A percentile compares a stretch with the other conserved stretches of the same genome.
These are phyloP conservation scores for Picathartes gymnocephalus DNA, from an alignment of 2,113 vertebrate species.

Conservation along the genomic window DNA sequence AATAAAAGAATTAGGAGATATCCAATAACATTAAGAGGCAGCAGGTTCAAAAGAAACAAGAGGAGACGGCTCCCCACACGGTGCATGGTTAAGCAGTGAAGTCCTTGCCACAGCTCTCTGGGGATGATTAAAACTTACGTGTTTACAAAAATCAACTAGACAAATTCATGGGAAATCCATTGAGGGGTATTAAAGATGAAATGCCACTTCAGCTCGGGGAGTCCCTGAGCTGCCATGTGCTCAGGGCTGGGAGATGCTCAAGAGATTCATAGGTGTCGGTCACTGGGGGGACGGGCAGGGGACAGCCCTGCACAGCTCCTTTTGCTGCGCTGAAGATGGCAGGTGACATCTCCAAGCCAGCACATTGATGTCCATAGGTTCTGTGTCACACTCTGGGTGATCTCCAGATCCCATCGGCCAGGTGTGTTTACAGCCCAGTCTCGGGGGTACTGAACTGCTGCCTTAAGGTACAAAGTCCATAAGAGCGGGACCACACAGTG, in stretches of 20 bases:
- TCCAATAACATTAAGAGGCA: constrained; percentile 49
- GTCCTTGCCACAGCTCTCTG: constrained; percentile 27
- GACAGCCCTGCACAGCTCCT: neutral
- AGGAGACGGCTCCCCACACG: neutral
- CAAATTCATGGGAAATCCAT: constrained; percentile 56
- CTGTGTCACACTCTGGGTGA: neutral
- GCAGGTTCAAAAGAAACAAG: constrained; percentile 29
- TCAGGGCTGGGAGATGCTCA: neutral
- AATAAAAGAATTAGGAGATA: constrained; percentile 48
- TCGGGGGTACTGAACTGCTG: neutral
- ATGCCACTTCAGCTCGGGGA: neutral
- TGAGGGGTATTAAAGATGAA: constrained; percentile 49
- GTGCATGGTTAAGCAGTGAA: constrained; percentile 8
- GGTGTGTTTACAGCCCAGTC: neutral
- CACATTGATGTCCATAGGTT: rapidly evolving
- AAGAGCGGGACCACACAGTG: rapidly evolving
- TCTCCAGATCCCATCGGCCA: rapidly evolving
- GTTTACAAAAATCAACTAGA: constrained; percentile 49
- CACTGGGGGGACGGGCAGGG: rapidly evolving
- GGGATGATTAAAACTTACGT: constrained; percentile 23
- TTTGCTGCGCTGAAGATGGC: rapidly evolving
- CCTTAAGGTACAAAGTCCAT: rapidly evolving
- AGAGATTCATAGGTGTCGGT: neutral
- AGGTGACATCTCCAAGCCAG: neutral
- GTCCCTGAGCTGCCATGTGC: neutral